Evolutionary conservation across 2,113 vertebrate genomes (phyloP), one percentile per base, ranked within the genome.

Genomic region (Tachysurus vachellii): DNA sequence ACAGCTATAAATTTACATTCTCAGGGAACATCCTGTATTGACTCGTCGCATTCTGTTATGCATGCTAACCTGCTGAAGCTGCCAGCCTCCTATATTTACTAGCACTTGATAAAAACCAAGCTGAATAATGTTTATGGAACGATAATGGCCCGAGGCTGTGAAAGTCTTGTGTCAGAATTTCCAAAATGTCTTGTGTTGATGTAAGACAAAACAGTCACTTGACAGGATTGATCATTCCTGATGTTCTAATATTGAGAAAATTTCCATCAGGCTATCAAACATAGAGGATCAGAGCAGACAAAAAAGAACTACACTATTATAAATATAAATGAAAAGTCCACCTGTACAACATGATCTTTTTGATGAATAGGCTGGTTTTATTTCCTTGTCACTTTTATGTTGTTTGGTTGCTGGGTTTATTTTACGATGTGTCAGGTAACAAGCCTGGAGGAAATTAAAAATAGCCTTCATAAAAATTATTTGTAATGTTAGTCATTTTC

Each of bases 351-450:
- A 26, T 76, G 21, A 50, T 50, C 21, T 76, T 76, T 75, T 50
- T 76, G 73, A 76, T 76, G 11, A 26, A 76, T 47, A 21, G 21
- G 9, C 8, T 50, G 50, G 44, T 13, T 50, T 76, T 76, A 76
- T 50, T 76, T 76, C 73, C 73, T 76, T 76, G 73, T 47, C 44
- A 50, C 21, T 26, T 76, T 76, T 50, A 76, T 76, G 73, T 76
- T 47, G 73, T 76, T 76, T 50, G 44, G 10, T 75, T 76, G 73
- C 71, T 14, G 44, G 10, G 13, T 76, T 10, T 76, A 76, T 47
- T 76, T 76, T 76, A 76, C 0, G 44, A 76, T 0, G 23, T 76
- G 42, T 12, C 44, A 76, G 26, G 47, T 21, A 47, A 50, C 44
- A 75, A 23, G 71, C 44, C 5, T 44, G 4, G 14, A 47, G 4